Evolutionary conservation across 2,797 vertebrate genomes (phyloP), one percentile per base, ranked within the genome.

Genomic region (Myripristis murdjan): DNA sequence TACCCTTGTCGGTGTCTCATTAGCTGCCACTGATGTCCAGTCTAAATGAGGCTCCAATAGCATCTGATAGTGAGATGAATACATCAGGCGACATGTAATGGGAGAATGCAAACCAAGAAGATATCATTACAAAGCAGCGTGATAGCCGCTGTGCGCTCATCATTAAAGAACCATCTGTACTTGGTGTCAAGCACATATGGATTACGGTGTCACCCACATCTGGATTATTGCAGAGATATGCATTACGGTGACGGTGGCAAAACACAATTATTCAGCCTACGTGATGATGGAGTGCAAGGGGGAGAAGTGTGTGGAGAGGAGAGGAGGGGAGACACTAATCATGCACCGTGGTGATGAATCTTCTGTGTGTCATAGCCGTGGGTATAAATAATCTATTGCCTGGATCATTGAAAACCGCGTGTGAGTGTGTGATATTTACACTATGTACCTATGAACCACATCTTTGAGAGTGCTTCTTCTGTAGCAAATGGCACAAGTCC

Each of bases 141-240:
- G 81, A 91, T 87, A 79, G 53, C 70, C 53, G 24, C 65, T 73
- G 51, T 82, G 83, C 75, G 80, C 73, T 72, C 15, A 31, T 81
- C 90, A 89, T 91, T 85, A 92, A 81, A 77, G 60, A 78, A 74
- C 88, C 89, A 89, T 94, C 91, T 92, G 82, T 80, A 87, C 57
- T 47, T 1, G 23, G 44, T 71, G 75, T 88, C 73, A 46, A 47
- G 4, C 64, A 70, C 83, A 79, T 87, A 88, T 84, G 90, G 87
- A 89, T 88, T 64, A 80, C 41, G 22, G 79, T 83, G 80, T 84
- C 85, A 64, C 64, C 79, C 77, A 88, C 88, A 84, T 91, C 87
- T 90, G 87, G 92, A 89, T 84, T 74, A 88, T 74, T 5, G 48
- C 64, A 62, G 58, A 79, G 72, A 83, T 83, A 80, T 86, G 76